Percentiles rank a stretch among this genome's conserved stretches.
Conservation (phyloP, 2,113 vertebrate genomes). For the Lophura nycthemera region DNA sequence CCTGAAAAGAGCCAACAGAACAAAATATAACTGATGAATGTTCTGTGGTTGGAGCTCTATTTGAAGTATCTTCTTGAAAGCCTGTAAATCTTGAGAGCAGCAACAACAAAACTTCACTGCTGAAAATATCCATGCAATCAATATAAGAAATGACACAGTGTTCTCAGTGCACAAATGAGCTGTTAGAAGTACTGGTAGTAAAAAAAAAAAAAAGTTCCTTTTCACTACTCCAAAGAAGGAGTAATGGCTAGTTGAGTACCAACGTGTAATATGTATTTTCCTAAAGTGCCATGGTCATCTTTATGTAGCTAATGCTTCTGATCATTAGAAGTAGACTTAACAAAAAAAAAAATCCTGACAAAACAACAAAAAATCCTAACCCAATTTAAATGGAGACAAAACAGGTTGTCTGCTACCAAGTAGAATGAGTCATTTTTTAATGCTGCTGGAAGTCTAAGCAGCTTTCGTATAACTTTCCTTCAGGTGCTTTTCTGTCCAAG, state of each 20-base stretch:
- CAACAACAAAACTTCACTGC: neutral
- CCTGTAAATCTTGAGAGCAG: neutral
- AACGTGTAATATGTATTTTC: neutral
- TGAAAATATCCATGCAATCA: neutral
- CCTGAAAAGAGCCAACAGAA: too few relatives aligned
- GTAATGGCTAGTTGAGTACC: neutral
- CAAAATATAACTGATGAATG: neutral
- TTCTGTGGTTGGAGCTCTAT: neutral
- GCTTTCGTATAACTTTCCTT: neutral
- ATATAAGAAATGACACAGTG: neutral
- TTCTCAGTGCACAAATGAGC: neutral
- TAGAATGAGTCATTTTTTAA: neutral
- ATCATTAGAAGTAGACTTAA: neutral
- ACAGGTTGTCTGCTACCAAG: neutral
- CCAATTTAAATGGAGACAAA: neutral
- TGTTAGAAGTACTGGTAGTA: neutral
- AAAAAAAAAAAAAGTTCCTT: neutral
- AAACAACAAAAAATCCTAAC: too few relatives aligned
- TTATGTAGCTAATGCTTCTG: neutral
- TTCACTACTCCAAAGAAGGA: neutral
- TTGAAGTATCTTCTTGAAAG: neutral
- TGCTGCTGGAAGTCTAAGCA: neutral
- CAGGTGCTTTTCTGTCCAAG: neutral
- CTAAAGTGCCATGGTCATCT: neutral
- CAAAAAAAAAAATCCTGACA: neutral